These are phyloP conservation scores for Ariolimax columbianus DNA, from an alignment of 2,888 invertebrate species.

Conservation along the genomic window DNA sequence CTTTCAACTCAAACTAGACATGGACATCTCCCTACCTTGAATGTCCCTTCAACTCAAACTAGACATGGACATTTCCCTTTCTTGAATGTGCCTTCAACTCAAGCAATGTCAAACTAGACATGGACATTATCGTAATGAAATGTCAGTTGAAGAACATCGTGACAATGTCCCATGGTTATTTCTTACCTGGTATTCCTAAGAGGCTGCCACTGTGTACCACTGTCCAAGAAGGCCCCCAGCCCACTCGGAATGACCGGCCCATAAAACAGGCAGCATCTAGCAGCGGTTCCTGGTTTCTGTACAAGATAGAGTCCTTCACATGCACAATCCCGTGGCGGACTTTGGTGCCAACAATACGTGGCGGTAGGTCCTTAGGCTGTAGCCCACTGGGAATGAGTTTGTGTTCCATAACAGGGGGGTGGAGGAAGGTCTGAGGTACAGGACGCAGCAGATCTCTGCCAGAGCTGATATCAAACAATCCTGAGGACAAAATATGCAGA, in stretches of 20 bases:
- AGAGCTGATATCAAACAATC: slow-evolving; percentile 18
- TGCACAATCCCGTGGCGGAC: slow-evolving; percentile 65
- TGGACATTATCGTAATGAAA: no score
- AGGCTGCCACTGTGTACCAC: slow-evolving; percentile 80
- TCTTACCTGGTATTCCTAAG: slow-evolving; percentile 39
- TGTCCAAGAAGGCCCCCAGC: slow-evolving; percentile 86
- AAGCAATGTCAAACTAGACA: no score
- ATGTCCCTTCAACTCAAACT: no score
- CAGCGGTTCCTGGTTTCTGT: slow-evolving; percentile 68
- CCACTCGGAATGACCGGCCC: slow-evolving; percentile 83
- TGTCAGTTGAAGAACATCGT: no score
- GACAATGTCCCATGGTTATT: no score
- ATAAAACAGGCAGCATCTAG: slow-evolving; percentile 78
- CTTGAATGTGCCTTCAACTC: no score
- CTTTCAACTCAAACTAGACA: no score
- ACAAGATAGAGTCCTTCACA: slow-evolving; percentile 70
- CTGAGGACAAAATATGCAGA: slow-evolving; percentile 21
- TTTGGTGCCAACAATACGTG: slow-evolving; percentile 66
- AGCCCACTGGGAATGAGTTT: slow-evolving; percentile 71
- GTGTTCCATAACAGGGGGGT: slow-evolving; percentile 68
- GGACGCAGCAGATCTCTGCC: slow-evolving; percentile 34
- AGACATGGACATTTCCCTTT: no score
- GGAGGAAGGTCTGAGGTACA: slow-evolving; percentile 58
- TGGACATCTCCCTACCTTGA: no score
- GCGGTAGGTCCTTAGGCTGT: slow-evolving; percentile 62